Evolutionary conservation across 2,113 vertebrate species (phyloP).

Genomic region (Cephalopholis sonnerati): DNA sequence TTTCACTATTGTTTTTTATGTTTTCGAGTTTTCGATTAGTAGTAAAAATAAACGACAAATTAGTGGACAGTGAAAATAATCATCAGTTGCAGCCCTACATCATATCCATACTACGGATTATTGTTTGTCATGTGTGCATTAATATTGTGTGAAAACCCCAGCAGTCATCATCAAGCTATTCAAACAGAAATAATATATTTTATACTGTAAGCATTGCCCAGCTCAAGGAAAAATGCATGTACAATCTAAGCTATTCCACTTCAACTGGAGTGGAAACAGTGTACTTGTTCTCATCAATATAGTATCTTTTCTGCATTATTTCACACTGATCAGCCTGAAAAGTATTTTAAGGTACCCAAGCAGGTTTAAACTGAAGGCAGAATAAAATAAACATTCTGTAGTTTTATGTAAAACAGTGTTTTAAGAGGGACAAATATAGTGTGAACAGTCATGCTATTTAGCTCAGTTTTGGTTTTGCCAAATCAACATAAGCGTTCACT

Average conservation of each 20-base stretch:
- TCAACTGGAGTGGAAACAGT: background rate
- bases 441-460: conserved; percentile 14
- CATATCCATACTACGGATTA: background rate
- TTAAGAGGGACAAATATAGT: background rate
- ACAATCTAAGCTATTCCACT: background rate
- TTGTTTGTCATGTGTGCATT: background rate
- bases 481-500: conserved; percentile 15
- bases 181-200: background rate
- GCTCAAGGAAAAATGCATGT: background rate
- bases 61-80: too few relatives aligned
- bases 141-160: background rate
- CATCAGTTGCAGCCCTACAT: background rate
- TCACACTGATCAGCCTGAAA: background rate
- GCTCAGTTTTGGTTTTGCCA: conserved; percentile 23
- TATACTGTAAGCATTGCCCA: background rate
- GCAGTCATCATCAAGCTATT: background rate
- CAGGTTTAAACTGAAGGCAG: background rate
- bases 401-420: background rate
- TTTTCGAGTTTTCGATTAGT: too few relatives aligned
- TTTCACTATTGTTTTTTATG: too few relatives aligned
- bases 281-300: background rate
- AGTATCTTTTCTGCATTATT: background rate
- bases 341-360: background rate
- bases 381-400: background rate
- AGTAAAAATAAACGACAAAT: too few relatives aligned